phyloP scores from a whole-genome alignment of 2,113 vertebrate genomes.

The Nannospalax galili region DNA sequence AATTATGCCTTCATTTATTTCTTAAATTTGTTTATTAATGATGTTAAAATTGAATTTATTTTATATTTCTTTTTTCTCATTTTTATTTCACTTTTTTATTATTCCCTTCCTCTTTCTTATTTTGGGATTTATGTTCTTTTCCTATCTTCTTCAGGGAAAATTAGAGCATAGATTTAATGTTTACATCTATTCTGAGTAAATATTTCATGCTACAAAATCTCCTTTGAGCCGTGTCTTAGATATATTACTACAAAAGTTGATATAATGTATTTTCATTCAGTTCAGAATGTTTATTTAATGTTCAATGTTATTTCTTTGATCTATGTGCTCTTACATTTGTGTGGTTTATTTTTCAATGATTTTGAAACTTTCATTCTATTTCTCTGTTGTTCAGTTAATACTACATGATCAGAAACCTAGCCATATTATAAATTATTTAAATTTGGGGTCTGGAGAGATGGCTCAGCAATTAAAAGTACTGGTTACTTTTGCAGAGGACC shows the following conservation, averaged over 20 bases:
- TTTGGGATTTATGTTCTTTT: background rate
- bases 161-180: background rate
- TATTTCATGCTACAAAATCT: background rate
- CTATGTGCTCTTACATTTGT: background rate
- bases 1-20: background rate
- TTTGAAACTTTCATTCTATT: background rate
- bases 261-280: background rate
- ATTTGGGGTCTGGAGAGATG: too few species aligned
- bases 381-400: constrained; percentile 14
- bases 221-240: background rate
- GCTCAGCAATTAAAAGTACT: too few species aligned
- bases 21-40: background rate
- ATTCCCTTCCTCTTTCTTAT: background rate
- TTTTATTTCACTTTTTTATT: background rate
- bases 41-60: background rate
- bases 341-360: background rate
- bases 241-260: background rate
- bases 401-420: background rate
- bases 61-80: background rate
- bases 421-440: background rate
- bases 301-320: background rate
- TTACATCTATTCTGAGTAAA: background rate
- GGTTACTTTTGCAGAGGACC: too few species aligned
- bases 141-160: background rate
- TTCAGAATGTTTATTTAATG: background rate